These are phyloP conservation scores for Agelastica alni DNA, from an alignment of 2,888 invertebrate species.

Conservation along the genomic window DNA sequence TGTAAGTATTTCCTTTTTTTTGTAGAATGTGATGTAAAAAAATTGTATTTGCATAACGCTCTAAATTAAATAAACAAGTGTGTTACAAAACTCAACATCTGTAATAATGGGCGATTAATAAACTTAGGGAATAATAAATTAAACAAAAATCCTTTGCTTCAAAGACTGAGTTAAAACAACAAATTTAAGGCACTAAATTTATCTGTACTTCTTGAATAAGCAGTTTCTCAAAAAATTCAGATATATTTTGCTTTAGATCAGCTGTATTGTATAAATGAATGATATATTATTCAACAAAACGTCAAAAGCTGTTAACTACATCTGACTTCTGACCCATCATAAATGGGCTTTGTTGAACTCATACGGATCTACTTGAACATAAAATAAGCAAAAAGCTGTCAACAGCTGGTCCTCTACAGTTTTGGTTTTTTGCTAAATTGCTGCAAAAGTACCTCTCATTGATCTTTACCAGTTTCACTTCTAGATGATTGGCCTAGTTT, in stretches of 20 bases:
- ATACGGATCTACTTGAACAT: conserved; percentile 15
- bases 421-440: conserved; percentile 23
- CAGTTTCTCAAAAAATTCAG: no score
- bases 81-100: no score
- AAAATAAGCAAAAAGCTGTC: conserved; percentile 26
- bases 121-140: no score
- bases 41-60: no score
- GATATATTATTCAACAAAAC: neutral
- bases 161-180: no score
- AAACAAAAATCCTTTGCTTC: no score
- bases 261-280: neutral
- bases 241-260: neutral
- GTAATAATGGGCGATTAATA: no score
- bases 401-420: conserved; percentile 29
- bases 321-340: conserved; percentile 16
- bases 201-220: no score
- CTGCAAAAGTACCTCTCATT: conserved; percentile 25
- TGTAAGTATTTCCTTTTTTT: no score
- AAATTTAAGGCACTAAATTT: no score
- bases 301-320: conserved; percentile 16
- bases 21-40: no score
- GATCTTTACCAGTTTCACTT: conserved; percentile 24
- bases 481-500: conserved; percentile 11
- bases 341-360: conserved; percentile 13
- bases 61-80: no score